Conservation (phyloP, 2,797 vertebrate genomes). For the Chiroxiphia lanceolata region DNA sequence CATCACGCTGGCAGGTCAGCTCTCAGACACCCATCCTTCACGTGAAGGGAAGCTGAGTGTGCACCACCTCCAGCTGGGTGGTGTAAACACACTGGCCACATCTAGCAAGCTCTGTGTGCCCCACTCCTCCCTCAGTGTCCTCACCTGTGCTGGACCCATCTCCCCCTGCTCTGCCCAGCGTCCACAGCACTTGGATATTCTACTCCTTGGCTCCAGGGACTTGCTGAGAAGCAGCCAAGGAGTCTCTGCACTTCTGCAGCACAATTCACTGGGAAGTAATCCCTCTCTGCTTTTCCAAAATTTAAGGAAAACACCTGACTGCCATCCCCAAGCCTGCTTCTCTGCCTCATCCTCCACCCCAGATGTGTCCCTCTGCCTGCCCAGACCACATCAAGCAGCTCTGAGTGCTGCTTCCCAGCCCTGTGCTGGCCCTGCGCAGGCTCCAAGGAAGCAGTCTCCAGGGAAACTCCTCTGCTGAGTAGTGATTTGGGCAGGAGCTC, state of each 20-base stretch:
- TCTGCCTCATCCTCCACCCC: background rate
- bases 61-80: background rate
- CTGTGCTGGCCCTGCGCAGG: background rate
- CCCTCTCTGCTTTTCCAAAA: background rate
- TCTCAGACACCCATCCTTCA: background rate
- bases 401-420: background rate
- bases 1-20: background rate
- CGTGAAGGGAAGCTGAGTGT: background rate
- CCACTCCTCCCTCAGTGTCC: background rate
- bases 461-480: slow-evolving; percentile 24
- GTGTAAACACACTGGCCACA: background rate
- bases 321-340: background rate
- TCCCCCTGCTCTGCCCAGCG: background rate
- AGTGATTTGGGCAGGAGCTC: slow-evolving; percentile 39
- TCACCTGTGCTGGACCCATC: background rate
- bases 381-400: background rate
- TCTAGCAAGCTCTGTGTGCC: background rate
- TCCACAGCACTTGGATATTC: background rate
- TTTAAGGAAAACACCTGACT: rapidly evolving
- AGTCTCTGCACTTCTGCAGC: background rate
- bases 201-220: background rate
- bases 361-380: background rate
- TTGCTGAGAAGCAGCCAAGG: background rate
- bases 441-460: background rate
- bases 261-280: background rate